phyloP scores from a whole-genome alignment of 2,888 invertebrate genomes.

The Anarsia innoxiella region DNA sequence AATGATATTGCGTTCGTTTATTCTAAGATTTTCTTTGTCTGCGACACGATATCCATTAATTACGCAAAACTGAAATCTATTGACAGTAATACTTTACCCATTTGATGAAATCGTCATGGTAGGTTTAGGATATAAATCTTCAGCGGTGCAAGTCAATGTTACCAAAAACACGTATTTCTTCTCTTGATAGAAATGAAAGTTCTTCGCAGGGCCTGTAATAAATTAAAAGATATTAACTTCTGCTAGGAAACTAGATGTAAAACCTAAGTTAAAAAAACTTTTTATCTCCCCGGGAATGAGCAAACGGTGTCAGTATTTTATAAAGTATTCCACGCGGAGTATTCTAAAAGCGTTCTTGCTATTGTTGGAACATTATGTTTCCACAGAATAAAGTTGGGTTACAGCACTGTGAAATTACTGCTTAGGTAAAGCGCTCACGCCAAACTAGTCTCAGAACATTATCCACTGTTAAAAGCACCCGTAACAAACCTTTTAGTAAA shows the following conservation, averaged over 20 bases:
- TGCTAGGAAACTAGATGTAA: too few species aligned
- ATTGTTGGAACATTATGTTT: constrained; percentile 8
- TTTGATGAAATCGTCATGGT: constrained; percentile 65
- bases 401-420: constrained; percentile 3
- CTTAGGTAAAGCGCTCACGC: too few species aligned
- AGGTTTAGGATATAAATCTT: constrained; percentile 77
- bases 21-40: background rate
- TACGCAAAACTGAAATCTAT: too few species aligned
- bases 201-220: constrained; percentile 76
- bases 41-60: background rate
- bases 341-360: constrained; percentile 8
- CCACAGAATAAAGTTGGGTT: constrained; percentile 5
- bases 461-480: background rate
- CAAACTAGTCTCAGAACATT: background rate
- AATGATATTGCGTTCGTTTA: constrained; percentile 4
- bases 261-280: too few species aligned
- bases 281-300: too few species aligned
- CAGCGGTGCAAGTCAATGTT: constrained; percentile 73
- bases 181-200: constrained; percentile 68
- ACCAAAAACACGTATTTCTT: constrained; percentile 71
- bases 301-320: constrained; percentile 8
- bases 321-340: too few species aligned
- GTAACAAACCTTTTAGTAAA: constrained; percentile 3
- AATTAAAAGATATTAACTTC: too few species aligned
- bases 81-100: constrained; percentile 40